A percentile compares a stretch with the other conserved stretches of the same genome.
Conservation (phyloP, 1,140 invertebrate species). For the Drosophila orena region DNA sequence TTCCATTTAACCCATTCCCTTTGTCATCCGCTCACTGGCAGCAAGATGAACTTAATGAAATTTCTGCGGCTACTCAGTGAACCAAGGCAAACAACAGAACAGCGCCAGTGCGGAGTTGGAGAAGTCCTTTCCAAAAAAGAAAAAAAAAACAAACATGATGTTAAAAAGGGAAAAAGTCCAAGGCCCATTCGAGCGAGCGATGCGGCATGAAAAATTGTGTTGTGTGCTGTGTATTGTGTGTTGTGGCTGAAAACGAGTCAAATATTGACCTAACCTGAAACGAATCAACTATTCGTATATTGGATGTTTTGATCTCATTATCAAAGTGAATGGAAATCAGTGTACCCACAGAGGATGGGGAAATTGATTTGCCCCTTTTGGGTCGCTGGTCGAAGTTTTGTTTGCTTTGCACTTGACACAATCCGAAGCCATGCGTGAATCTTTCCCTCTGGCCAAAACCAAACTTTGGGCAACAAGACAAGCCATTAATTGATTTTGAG, state of each 20-base stretch:
- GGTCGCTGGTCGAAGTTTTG: conserved; percentile 29
- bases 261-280: conserved; percentile 72
- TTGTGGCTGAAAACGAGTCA: conserved; percentile 66
- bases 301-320: conserved; percentile 73
- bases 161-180: conserved; percentile 11
- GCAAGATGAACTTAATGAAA: conserved; percentile 73
- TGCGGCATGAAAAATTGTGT: conserved; percentile 78
- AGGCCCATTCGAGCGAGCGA: conserved; percentile 55
- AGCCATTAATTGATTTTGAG: conserved; percentile 71
- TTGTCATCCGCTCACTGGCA: conserved; percentile 68
- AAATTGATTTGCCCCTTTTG: conserved; percentile 69
- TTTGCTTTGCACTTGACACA: conserved; percentile 80
- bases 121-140: too few relatives aligned
- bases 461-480: conserved; percentile 62
- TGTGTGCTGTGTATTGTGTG: conserved; percentile 58
- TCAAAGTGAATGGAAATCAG: conserved; percentile 59
- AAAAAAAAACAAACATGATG: too few relatives aligned
- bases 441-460: conserved; percentile 44
- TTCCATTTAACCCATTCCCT: conserved; percentile 54
- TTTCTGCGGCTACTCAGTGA: conserved; percentile 71
- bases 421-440: conserved; percentile 74
- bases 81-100: conserved; percentile 63
- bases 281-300: conserved; percentile 48
- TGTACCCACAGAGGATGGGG: conserved; percentile 26
- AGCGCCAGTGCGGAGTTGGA: conserved; percentile 10